Evolutionary conservation across 2,888 invertebrate species (phyloP).

Genomic region (Cynaeus angustus): DNA sequence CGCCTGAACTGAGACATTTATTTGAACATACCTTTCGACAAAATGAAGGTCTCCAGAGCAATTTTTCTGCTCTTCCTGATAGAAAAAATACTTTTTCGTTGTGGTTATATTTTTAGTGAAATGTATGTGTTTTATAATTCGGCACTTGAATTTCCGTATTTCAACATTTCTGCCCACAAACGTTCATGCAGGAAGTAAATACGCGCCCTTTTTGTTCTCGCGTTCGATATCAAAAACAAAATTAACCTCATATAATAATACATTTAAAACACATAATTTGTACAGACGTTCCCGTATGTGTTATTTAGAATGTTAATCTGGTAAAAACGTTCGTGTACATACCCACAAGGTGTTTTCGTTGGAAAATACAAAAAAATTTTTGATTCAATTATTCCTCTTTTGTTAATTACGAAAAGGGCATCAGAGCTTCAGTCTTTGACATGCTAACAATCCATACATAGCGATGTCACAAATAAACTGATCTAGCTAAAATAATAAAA

Average conservation of each 20-base stretch:
- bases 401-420: background rate
- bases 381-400: slow-evolving; percentile 7
- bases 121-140: too few relatives aligned
- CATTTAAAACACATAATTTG: slow-evolving; percentile 4
- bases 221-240: slow-evolving; percentile 5
- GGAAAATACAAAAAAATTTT: slow-evolving; percentile 15
- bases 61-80: too few relatives aligned
- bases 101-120: too few relatives aligned
- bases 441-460: background rate
- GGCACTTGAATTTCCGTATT: too few relatives aligned
- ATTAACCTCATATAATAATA: background rate
- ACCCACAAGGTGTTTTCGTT: slow-evolving; percentile 10
- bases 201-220: background rate
- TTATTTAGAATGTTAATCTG: slow-evolving; percentile 17
- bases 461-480: background rate
- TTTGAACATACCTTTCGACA: too few relatives aligned
- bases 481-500: too few relatives aligned
- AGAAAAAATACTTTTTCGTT: too few relatives aligned
- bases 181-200: background rate
- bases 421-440: background rate
- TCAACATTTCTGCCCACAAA: too few relatives aligned
- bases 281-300: slow-evolving; percentile 1
- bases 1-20: too few relatives aligned
- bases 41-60: too few relatives aligned
- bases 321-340: slow-evolving; percentile 14